Evolutionary conservation across 2,113 vertebrate genomes (phyloP).

Genomic region (Butorides virescens): DNA sequence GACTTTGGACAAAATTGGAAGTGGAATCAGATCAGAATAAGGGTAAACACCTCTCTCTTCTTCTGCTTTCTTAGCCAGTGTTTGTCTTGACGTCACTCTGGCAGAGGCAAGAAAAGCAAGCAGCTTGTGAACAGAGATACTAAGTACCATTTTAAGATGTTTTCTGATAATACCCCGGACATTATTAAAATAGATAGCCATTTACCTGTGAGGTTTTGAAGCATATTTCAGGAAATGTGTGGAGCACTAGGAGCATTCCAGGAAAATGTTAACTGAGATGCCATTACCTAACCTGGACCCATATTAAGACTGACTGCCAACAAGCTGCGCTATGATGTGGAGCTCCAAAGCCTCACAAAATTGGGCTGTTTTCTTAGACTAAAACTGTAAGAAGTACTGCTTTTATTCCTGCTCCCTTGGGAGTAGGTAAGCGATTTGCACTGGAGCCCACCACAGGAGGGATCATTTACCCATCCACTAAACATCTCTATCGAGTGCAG

Average conservation of each 20-base stretch:
- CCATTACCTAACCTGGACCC: neutral
- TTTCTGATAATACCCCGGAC: neutral
- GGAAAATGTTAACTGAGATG: slow-evolving; percentile 20
- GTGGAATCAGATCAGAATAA: neutral
- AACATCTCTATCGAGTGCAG: neutral
- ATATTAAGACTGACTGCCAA: neutral
- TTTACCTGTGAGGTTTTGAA: neutral
- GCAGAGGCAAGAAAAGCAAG: neutral
- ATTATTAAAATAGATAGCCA: neutral
- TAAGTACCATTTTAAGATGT: neutral
- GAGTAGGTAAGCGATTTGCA: neutral
- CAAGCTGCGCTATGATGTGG: neutral
- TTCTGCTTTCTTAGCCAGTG: neutral
- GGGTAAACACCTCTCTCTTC: neutral
- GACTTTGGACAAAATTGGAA: neutral
- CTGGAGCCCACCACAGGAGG: neutral
- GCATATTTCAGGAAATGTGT: neutral
- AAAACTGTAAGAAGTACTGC: neutral
- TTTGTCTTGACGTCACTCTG: neutral
- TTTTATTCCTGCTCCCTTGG: neutral
- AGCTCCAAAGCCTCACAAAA: neutral
- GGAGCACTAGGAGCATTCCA: neutral
- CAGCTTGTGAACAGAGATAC: neutral
- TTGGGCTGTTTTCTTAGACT: neutral
- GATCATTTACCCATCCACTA: neutral